Conservation (phyloP, 2,797 vertebrate genomes). For the Yasuhikotakia modesta region DNA sequence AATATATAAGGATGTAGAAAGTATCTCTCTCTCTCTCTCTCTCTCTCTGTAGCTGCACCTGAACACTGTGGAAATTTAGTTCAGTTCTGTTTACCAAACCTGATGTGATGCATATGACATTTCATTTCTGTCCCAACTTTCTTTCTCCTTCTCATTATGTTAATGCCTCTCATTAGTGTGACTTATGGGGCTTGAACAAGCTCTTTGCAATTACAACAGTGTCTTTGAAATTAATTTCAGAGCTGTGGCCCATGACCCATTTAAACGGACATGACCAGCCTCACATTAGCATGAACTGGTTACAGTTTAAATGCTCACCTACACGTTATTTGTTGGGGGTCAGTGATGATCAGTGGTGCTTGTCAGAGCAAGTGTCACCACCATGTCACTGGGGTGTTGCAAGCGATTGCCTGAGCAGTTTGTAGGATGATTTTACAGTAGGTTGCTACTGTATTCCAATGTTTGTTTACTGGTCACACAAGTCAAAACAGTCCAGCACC, state of each 20-base stretch:
- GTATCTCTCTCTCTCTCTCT: too few species aligned
- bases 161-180: constrained; percentile 49
- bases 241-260: constrained; percentile 34
- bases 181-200: constrained; percentile 33
- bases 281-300: constrained; percentile 35
- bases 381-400: neutral
- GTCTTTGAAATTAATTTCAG: constrained; percentile 48
- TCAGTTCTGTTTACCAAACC: constrained; percentile 11
- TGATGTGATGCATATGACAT: constrained; percentile 23
- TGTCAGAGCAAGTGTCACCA: neutral
- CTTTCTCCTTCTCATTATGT: constrained; percentile 28
- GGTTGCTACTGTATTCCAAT: neutral
- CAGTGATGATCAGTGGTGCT: neutral
- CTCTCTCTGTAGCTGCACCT: neutral
- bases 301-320: neutral
- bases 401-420: too few species aligned
- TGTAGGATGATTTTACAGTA: neutral
- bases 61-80: neutral
- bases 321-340: neutral
- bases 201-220: constrained; percentile 43
- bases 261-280: neutral
- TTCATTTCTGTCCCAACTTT: neutral
- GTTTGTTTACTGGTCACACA: neutral
- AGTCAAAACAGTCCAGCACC: too few species aligned
- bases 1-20: neutral